phyloP scores from a whole-genome alignment of 2,888 invertebrate genomes.

The Cerceris ruficornis region DNA sequence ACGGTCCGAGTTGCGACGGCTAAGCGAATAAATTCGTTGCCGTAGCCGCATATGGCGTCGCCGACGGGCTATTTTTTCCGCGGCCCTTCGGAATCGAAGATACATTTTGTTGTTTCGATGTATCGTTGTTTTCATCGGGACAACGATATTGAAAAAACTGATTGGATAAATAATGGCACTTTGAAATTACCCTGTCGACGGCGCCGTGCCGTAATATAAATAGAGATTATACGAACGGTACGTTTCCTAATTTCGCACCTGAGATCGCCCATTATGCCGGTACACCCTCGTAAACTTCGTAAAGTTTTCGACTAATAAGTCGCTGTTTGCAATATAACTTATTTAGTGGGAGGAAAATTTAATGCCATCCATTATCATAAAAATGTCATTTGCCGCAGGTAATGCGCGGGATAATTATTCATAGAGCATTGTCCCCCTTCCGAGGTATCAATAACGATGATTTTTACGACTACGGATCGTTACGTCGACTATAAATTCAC shows the following conservation, averaged over 20 bases:
- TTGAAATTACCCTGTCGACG: background rate
- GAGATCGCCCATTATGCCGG: constrained; percentile 8
- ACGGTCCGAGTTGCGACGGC: constrained; percentile 1
- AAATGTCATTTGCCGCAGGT: constrained; percentile 1
- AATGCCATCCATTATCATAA: constrained; percentile 26
- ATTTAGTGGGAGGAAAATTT: constrained; percentile 14
- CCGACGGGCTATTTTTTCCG: background rate
- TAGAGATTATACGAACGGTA: background rate
- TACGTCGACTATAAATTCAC: constrained; percentile 14
- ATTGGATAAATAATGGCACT: background rate
- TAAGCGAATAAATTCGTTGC: background rate
- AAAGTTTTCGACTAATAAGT: background rate
- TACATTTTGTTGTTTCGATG: background rate
- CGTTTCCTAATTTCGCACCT: constrained; percentile 28
- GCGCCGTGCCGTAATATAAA: background rate
- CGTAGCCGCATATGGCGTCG: background rate
- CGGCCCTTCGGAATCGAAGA: background rate
- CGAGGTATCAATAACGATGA: constrained; percentile 14
- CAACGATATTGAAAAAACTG: constrained; percentile 1
- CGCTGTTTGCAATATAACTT: background rate
- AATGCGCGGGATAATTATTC: constrained; percentile 22
- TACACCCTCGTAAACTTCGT: background rate
- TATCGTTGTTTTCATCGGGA: background rate
- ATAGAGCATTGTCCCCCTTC: constrained; percentile 17
- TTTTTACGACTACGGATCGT: constrained; percentile 9